A percentile compares a stretch with the other conserved stretches of the same genome.
phyloP scores from a whole-genome alignment of 1,140 invertebrate species.

The Lucilia sericata region DNA sequence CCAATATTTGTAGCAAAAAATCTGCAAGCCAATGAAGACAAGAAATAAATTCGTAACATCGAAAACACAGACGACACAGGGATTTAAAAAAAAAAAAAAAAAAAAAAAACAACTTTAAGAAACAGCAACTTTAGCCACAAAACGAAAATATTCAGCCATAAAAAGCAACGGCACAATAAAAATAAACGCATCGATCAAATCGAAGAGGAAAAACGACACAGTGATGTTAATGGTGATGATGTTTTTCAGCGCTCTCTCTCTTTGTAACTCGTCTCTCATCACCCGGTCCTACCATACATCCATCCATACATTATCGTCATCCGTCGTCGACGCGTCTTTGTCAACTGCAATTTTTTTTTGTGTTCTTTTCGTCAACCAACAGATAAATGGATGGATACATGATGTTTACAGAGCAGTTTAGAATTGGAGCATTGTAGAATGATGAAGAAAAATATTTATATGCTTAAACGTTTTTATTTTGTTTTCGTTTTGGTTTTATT shows the following conservation, averaged over 20 bases:
- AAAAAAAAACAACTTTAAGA: neutral
- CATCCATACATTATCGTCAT: neutral
- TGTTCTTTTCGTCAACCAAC: neutral
- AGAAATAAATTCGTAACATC: constrained; percentile 25
- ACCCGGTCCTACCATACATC: too few relatives aligned
- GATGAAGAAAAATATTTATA: constrained; percentile 20
- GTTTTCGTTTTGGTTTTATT: neutral
- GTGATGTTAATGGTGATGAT: constrained; percentile 34
- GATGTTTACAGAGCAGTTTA: constrained; percentile 20
- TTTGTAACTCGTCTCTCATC: neutral
- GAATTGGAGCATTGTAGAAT: constrained; percentile 23
- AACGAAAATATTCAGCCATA: constrained; percentile 28
- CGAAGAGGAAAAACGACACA: neutral
- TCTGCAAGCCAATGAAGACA: neutral
- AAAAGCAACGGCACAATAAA: constrained; percentile 34
- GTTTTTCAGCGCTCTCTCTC: neutral
- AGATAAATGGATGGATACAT: neutral
- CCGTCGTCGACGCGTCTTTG: neutral
- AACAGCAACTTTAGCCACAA: neutral
- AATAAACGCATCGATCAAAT: constrained; percentile 38
- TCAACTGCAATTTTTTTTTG: neutral
- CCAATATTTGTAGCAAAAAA: neutral
- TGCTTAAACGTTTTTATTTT: neutral
- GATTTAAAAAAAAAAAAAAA: neutral
- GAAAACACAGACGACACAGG: constrained; percentile 13